Conservation (phyloP, 64 coral and sea anemone genomes). For the Montipora sp. region DNA sequence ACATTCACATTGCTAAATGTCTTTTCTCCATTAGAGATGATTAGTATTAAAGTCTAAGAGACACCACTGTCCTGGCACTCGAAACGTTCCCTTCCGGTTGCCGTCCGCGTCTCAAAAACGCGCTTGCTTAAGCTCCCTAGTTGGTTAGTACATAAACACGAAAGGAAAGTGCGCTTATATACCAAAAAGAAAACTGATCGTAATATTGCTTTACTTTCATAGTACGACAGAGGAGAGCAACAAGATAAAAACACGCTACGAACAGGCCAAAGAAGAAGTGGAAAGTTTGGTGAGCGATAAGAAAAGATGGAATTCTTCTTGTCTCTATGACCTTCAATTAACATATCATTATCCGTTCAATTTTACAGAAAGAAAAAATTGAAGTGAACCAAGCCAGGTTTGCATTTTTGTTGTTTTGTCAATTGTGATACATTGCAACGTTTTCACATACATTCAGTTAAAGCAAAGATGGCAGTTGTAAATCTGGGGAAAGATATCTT, state of each 20-base stretch:
- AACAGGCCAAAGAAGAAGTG: slow-evolving; percentile 78
- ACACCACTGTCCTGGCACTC: too few species aligned
- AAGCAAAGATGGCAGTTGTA: background rate
- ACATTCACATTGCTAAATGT: too few species aligned
- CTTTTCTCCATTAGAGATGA: too few species aligned
- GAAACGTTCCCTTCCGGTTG: too few species aligned
- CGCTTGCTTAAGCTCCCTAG: too few species aligned
- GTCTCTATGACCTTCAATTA: background rate
- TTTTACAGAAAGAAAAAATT: slow-evolving; percentile 83
- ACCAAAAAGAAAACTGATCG: background rate
- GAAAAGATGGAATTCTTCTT: too few species aligned
- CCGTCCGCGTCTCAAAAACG: too few species aligned
- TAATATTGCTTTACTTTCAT: background rate
- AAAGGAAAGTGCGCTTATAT: too few species aligned
- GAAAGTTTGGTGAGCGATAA: slow-evolving; percentile 66
- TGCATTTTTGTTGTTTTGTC: slow-evolving; percentile 11
- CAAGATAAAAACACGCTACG: slow-evolving; percentile 63
- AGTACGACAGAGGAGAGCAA: slow-evolving; percentile 79
- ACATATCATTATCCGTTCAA: background rate
- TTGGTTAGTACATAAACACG: too few species aligned
- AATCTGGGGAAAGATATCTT: too few species aligned
- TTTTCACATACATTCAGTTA: background rate
- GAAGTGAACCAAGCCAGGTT: slow-evolving; percentile 78
- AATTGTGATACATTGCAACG: too few species aligned
- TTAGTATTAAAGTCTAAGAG: too few species aligned